Base-by-base conservation (phyloP, 2,113 vertebrate species). In the Stigmatopora nigra region DNA sequence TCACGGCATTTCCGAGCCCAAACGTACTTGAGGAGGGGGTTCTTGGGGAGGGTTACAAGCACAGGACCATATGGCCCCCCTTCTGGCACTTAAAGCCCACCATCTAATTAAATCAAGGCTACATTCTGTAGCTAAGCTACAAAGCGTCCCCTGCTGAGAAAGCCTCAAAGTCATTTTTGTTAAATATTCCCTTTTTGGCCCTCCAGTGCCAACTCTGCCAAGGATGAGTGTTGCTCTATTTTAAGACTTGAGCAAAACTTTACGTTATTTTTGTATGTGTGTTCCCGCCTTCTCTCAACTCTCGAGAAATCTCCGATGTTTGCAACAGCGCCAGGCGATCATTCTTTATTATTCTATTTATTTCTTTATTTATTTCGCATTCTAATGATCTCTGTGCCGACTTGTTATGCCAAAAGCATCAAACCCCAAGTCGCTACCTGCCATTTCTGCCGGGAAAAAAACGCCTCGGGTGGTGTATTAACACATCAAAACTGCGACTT, bases 401-500 rank as follows among this genome's bases (percentile, higher is more conserved):
- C 38, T 46, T 22, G 12, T 9, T 44, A 60, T 60, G 38, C 58
- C 15, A 7, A n/a, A n/a, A 31, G 38, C 11, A n/a, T 60, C 36
- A 25, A 25, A 55, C 20, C 20, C 52, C 10, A 55, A 11, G 38
- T 45, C 9, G 19, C 45, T 45, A 61, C 59, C 59, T 61, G 59
- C 38, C 41, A 22, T 44, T 44, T 19, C 59, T 45, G 59, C 19
- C 38, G 59, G 41, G 19, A 46, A 45, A 41, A 2, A 5, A 41
- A 2, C 12, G 59, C 59, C 59, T 22, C 19, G 41, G 13, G 38
- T 45, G 59, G 59, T 41, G n/a, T 22, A 61, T 61, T 61, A 22
- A 14, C 59, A 61, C 59, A 61, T 61, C 59, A 61, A 61, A 56
- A 22, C 41, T 17, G 17, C 36, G 10, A 19, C 57, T 45, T 45